Evolutionary conservation across 1,140 invertebrate genomes (phyloP), one percentile per base, ranked within the genome.

Genomic region (Ephestia elutella): DNA sequence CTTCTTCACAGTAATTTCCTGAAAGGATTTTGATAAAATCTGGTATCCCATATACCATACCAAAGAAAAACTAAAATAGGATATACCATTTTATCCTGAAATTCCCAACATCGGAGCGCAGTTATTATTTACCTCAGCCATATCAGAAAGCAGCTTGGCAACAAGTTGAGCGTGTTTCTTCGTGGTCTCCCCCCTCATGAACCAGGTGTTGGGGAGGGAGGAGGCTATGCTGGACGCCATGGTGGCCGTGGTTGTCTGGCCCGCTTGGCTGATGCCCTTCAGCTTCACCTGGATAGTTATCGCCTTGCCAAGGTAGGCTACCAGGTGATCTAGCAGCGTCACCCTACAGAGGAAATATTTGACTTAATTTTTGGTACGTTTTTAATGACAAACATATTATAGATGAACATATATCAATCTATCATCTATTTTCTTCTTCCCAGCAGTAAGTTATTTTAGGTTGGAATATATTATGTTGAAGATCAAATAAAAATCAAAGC

Each of bases 111-210:
- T n/a, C n/a, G n/a, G n/a, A n/a, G n/a, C n/a, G n/a, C n/a, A n/a
- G n/a, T n/a, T n/a, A n/a, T n/a, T 11, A 10, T 32, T 32, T 44
- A 97, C 96, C 69, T 94, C 92, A 15, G 95, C 94, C 95, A 99
- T 96, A 79, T 99, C 97, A 62, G 95, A 93, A 0, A 99, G 91
- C 2, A 99, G 91, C 54, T 92, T 92, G 21, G 97, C 96, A 25
- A 98, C 96, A 50, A 95, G 93, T 84, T 96, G 94, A 4, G 97
- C 95, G 51, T 98, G 91, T 79, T 96, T 95, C 60, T 93, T 91
- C 7, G 93, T 92, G 66, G 96, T 95, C 50, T 91, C 90, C 0
- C 97, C 97, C 64, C 94, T 91, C 62, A 98, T 89, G 92, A 96
- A 98, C 97, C 97, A 98, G 50, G 71, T 56, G 11, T 73, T 70